Conservation (phyloP, 2,113 vertebrate genomes). For the Ophiodon elongatus region DNA sequence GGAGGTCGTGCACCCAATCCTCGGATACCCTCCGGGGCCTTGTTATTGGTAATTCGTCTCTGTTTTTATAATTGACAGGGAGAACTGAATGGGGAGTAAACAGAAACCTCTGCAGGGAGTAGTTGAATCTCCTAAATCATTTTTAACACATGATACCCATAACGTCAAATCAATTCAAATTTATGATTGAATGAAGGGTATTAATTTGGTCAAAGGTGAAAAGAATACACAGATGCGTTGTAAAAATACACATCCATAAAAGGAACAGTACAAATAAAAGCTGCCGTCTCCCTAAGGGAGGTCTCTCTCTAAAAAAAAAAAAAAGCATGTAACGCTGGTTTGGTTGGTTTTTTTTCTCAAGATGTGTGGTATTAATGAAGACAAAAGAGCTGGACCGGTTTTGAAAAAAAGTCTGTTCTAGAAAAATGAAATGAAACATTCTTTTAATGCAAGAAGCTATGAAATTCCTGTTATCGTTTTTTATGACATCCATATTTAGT, state of each 20-base stretch:
- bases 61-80: constrained; percentile 27
- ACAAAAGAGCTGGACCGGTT: not conserved
- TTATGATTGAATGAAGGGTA: not conserved
- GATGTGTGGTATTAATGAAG: no score
- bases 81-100: constrained; percentile 33
- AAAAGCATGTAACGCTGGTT: not conserved
- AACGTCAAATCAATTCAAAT: constrained; percentile 15
- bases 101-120: constrained; percentile 37
- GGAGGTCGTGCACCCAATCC: not conserved
- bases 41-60: constrained; percentile 43
- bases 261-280: not conserved
- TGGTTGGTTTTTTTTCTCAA: no score
- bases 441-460: not conserved
- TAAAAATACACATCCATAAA: not conserved
- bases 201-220: constrained; percentile 23
- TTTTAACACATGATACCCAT: constrained; percentile 14
- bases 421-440: not conserved
- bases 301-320: not conserved
- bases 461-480: not conserved
- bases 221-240: fast-evolving
- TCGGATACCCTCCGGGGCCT: constrained; percentile 16
- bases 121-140: constrained; percentile 2
- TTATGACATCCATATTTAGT: not conserved
- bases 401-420: not conserved
- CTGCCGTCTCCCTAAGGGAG: not conserved